Evolutionary conservation across 1,140 invertebrate species (phyloP).

Genomic region (Batillaria attramentaria): DNA sequence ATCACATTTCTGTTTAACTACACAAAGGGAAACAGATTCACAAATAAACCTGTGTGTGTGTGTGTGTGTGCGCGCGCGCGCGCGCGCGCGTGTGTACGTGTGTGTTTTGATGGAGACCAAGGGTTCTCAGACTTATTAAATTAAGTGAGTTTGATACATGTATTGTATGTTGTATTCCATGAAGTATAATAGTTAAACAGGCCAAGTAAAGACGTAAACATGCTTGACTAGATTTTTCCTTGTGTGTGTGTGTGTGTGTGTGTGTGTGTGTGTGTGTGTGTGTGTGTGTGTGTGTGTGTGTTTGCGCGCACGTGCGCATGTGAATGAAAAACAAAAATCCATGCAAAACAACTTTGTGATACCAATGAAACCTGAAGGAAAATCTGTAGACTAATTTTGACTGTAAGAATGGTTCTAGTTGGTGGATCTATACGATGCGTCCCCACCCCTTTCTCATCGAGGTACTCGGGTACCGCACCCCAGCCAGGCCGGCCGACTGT

Average conservation of each 20-base stretch:
- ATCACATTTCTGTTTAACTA: no score
- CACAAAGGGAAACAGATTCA: neutral
- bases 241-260: constrained; percentile 2
- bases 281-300: constrained; percentile 2
- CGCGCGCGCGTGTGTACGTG: neutral
- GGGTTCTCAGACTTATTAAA: neutral
- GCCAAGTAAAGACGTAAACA: no score
- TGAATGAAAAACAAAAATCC: neutral
- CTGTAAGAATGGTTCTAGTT: neutral
- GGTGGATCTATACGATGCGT: neutral
- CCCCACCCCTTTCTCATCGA: neutral
- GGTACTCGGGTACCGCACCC: neutral
- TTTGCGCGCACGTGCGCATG: neutral
- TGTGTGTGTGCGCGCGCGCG: neutral
- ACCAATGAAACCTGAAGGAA: neutral
- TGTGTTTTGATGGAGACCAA: neutral
- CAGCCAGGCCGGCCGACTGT: constrained; percentile 15
- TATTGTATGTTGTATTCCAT: neutral
- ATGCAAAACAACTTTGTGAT: neutral
- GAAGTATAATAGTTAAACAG: no score
- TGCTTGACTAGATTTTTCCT: neutral
- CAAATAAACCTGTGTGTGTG: neutral
- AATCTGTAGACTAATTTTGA: neutral
- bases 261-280: constrained; percentile 2
- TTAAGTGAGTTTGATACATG: neutral